These are phyloP conservation scores for Linnaemya tessellans DNA, from an alignment of 2,888 invertebrate genomes.

Conservation along the genomic window DNA sequence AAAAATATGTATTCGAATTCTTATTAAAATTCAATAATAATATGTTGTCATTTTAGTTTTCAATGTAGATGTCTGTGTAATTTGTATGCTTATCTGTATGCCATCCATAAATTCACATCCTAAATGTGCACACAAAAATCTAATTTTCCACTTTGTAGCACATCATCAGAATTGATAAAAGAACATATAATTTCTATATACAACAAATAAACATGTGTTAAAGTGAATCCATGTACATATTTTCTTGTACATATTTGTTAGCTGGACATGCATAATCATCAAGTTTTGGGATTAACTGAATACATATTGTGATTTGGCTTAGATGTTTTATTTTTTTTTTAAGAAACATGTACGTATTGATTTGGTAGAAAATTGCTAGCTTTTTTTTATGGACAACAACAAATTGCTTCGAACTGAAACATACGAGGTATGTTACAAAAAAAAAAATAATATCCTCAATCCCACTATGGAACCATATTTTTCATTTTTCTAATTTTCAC, in stretches of 20 bases:
- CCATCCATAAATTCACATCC: background rate
- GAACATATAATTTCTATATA: slow-evolving; percentile 18
- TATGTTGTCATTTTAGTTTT: slow-evolving; percentile 23
- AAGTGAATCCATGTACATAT: background rate
- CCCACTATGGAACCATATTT: no score
- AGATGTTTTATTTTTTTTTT: no score
- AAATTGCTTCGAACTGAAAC: no score
- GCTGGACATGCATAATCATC: slow-evolving; percentile 32
- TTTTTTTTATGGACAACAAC: no score
- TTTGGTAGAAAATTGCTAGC: no score
- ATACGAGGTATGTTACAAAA: no score
- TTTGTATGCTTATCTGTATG: slow-evolving; percentile 2
- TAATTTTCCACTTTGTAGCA: slow-evolving; percentile 80
- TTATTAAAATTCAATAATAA: background rate
- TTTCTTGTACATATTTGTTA: background rate
- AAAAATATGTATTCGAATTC: no score
- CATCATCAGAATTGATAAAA: slow-evolving; percentile 64
- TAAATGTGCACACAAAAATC: slow-evolving; percentile 73
- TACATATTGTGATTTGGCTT: background rate
- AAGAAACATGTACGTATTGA: no score
- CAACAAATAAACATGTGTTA: slow-evolving; percentile 10
- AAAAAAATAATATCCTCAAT: no score
- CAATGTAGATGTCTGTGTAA: background rate
- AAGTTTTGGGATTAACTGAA: slow-evolving; percentile 41
- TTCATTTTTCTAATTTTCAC: no score